Evolutionary conservation across 2,113 vertebrate genomes (phyloP).

Genomic region (Echinops telfairi): DNA sequence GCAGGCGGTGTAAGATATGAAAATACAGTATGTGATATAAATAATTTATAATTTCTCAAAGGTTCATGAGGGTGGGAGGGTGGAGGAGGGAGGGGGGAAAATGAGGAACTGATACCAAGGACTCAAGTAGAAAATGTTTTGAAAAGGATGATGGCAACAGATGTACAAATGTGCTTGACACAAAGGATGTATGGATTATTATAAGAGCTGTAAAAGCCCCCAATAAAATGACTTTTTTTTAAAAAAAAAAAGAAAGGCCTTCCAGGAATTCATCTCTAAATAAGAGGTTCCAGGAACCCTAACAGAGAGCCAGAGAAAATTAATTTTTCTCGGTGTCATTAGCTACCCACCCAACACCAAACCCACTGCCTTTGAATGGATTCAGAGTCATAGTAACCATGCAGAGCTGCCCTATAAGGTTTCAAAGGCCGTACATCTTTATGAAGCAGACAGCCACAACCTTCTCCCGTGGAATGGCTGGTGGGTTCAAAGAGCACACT

Average conservation of each 20-base stretch:
- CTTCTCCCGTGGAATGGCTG: not conserved
- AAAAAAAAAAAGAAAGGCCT: not conserved
- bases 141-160: no score
- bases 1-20: no score
- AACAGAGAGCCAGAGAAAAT: not conserved
- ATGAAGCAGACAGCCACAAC: not conserved
- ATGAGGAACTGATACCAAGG: no score
- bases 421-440: not conserved
- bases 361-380: not conserved
- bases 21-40: no score
- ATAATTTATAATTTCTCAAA: no score
- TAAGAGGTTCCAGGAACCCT: constrained; percentile 33
- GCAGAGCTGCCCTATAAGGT: not conserved
- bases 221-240: no score
- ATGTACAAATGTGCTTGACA: no score
- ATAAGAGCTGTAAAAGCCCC: no score
- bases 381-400: not conserved
- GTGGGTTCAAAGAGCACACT: not conserved
- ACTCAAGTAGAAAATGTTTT: no score
- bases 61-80: no score
- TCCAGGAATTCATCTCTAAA: constrained; percentile 49
- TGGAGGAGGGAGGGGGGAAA: no score
- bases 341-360: not conserved
- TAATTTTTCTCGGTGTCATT: not conserved
- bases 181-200: no score